Evolutionary conservation across 2,113 vertebrate genomes (phyloP), one percentile per base, ranked within the genome.

Genomic region (Paradisaea rubra): DNA sequence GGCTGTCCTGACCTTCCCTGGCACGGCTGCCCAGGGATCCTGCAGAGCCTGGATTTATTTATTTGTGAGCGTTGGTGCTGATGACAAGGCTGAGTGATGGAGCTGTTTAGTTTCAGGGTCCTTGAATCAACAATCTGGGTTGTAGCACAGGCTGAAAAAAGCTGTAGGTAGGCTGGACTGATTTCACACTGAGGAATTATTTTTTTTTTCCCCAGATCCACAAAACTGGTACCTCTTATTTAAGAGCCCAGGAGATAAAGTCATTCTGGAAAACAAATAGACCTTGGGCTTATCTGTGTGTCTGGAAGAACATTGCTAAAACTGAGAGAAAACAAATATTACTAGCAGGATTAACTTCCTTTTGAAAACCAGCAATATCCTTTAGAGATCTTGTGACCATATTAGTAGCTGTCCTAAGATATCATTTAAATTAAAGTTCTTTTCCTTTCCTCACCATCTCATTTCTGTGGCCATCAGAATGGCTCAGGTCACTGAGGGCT

Each of bases 321-420:
- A 49, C 78, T 15, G 12, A 94, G 94, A 92, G 77, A 94, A 97
- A 97, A 95, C 76, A 92, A 95, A 90, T 93, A 90, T 92, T 96
- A 80, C 91, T 80, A 93, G 82, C 83, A 95, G 95, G 84, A 97
- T 97, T 96, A 96, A 96, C 83, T 97, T 96, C 79, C 70, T 82
- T 93, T 91, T 79, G 94, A 95, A 93, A 96, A 82, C 68, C 44
- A 89, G 96, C 76, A 95, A 86, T 96, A 95, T 90, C 83, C 81
- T 88, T 88, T 94, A 88, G 56, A 96, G 91, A 91, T 45, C 59
- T 76, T 96, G 70, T 76, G 85, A 91, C 16, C 11, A 13, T 81
- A 56, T 93, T 92, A 89, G 93, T 78, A 93, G 81, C 42, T 89
- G 47, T 57, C 56, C 80, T 57, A 69, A 92, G 82, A 95, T 92